Evolutionary conservation across 1,140 invertebrate genomes (phyloP).

Genomic region (Conus ventricosus): DNA sequence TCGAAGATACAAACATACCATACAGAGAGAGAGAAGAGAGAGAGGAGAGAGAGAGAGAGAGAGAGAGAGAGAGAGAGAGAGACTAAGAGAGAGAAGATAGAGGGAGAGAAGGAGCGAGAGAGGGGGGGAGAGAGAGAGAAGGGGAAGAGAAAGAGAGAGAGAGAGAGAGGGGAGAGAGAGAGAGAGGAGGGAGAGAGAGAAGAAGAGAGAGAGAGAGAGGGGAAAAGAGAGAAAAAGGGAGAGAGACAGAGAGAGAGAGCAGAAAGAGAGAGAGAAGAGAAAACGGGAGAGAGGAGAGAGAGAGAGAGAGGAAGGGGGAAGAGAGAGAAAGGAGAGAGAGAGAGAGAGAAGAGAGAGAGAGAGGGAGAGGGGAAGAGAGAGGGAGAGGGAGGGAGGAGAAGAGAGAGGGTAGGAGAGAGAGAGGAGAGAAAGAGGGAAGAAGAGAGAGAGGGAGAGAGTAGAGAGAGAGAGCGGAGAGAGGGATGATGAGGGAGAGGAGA

Average conservation of each 20-base stretch:
- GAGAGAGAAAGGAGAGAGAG: background rate
- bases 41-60: background rate
- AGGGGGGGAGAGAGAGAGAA: background rate
- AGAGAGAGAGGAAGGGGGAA: background rate
- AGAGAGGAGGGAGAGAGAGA: background rate
- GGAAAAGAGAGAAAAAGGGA: background rate
- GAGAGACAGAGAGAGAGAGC: background rate
- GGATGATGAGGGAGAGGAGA: too few species aligned
- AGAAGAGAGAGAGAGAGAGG: background rate
- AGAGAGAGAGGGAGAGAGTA: too few species aligned
- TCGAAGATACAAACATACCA: too few species aligned
- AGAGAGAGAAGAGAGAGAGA: background rate
- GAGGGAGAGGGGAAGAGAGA: background rate
- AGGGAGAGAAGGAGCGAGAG: background rate
- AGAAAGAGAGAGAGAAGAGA: too few species aligned
- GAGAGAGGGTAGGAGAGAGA: too few species aligned
- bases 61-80: slow-evolving; percentile 15
- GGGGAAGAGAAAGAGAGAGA: too few species aligned
- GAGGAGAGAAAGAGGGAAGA: too few species aligned
- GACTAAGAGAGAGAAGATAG: background rate
- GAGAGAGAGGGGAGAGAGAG: background rate
- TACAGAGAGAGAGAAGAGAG: slow-evolving; percentile 1
- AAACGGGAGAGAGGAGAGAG: too few species aligned
- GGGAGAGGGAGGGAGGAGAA: too few species aligned
- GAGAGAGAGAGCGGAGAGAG: too few species aligned